Percentiles rank a stretch among this genome's conserved stretches.
Evolutionary conservation across 2,797 vertebrate genomes (phyloP).

Genomic region (Pangasius larnaudii): DNA sequence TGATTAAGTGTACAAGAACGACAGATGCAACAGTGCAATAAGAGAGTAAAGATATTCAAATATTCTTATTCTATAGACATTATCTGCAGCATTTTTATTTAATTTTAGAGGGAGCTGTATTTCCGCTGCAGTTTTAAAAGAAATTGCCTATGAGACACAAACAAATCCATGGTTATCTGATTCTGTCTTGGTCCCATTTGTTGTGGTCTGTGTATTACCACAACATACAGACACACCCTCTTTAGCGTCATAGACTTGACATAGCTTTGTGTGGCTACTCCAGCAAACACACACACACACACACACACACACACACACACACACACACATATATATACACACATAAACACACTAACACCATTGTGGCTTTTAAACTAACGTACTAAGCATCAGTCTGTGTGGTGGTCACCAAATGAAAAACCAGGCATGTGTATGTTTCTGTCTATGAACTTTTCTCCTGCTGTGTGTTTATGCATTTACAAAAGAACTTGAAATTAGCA

Average conservation of each 20-base stretch:
- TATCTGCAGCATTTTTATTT: neutral
- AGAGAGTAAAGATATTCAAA: neutral
- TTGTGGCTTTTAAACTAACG: neutral
- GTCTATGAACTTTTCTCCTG: neutral
- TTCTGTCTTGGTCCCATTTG: neutral
- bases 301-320: neutral
- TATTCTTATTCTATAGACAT: neutral
- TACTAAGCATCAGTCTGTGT: slow-evolving; percentile 22
- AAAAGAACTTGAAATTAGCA: slow-evolving; percentile 20
- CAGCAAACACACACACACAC: neutral
- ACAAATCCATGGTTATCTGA: neutral
- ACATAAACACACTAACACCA: neutral
- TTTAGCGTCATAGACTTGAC: neutral
- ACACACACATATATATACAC: neutral
- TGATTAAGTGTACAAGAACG: neutral
- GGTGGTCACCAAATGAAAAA: slow-evolving; percentile 28
- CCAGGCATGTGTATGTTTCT: slow-evolving; percentile 7
- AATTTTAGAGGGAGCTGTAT: neutral
- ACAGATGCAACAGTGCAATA: neutral
- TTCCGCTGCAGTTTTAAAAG: neutral
- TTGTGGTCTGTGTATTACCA: slow-evolving; percentile 18
- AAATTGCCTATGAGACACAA: neutral
- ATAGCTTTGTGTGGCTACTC: neutral
- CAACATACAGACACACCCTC: neutral
- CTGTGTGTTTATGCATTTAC: slow-evolving; percentile 12